phyloP scores from a whole-genome alignment of 2,113 vertebrate species.

The Brachypodius melanocephalos region DNA sequence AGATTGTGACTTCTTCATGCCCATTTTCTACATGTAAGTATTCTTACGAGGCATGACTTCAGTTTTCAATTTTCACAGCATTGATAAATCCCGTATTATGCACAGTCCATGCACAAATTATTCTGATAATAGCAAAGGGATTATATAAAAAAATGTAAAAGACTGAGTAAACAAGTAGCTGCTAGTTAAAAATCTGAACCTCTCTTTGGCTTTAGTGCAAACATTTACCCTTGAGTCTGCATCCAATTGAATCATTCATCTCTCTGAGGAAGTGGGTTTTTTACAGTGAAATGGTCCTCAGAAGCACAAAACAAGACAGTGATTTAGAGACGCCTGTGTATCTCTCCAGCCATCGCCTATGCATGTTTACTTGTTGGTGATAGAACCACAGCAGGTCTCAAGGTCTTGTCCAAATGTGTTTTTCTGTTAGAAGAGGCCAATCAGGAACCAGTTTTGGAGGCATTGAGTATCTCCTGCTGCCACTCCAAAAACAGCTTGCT shows the following conservation, averaged over 20 bases:
- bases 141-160: background rate
- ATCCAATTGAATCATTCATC: background rate
- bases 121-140: background rate
- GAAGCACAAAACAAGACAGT: background rate
- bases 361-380: background rate
- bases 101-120: background rate
- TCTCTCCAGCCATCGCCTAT: rapidly evolving
- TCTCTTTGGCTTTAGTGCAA: background rate
- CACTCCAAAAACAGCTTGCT: background rate
- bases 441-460: background rate
- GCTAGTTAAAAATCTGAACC: background rate
- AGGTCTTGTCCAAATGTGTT: background rate
- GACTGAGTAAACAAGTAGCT: background rate
- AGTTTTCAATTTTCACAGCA: background rate
- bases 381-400: background rate
- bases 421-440: background rate
- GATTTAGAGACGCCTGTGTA: background rate
- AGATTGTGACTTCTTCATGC: background rate
- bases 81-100: background rate
- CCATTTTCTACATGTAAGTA: background rate
- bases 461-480: background rate
- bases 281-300: background rate
- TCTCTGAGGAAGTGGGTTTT: background rate
- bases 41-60: background rate
- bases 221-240: background rate